A percentile compares a stretch with the other conserved stretches of the same genome.
Evolutionary conservation across 2,888 invertebrate species (phyloP).

Genomic region (Idaea dimidiata): DNA sequence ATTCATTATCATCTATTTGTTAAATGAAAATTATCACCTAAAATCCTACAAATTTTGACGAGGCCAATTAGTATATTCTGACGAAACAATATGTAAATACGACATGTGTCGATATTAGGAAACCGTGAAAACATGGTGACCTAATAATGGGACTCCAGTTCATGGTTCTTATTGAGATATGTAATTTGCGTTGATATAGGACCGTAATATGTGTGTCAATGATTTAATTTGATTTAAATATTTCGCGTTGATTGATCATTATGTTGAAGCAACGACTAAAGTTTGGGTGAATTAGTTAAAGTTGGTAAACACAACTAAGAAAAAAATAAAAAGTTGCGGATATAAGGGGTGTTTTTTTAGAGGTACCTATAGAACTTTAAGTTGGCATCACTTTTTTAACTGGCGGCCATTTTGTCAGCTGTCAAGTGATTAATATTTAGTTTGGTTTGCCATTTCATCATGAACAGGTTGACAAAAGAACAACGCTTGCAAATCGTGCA

Average conservation of each 20-base stretch:
- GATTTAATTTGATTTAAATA: neutral
- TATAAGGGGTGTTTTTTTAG: no score
- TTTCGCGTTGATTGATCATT: neutral
- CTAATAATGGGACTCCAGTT: neutral
- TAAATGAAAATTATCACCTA: neutral
- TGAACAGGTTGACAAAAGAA: no score
- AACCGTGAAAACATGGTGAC: neutral
- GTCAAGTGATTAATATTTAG: no score
- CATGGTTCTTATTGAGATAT: neutral
- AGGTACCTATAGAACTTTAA: no score
- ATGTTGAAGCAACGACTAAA: no score
- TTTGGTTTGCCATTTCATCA: no score
- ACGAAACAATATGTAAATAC: neutral
- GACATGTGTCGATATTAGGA: neutral
- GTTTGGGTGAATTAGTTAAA: no score
- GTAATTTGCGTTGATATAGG: neutral
- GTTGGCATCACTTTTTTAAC: no score
- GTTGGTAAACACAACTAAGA: neutral
- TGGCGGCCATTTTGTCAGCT: no score
- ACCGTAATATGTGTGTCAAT: neutral
- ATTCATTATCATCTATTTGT: neutral
- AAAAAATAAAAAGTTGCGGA: no score
- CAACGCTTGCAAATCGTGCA: no score
- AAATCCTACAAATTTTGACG: neutral
- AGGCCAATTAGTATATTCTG: constrained; percentile 1